Percentiles rank a stretch among this genome's conserved stretches.
These are phyloP conservation scores for Acridotheres tristis DNA, from an alignment of 2,797 vertebrate species.

Conservation along the genomic window DNA sequence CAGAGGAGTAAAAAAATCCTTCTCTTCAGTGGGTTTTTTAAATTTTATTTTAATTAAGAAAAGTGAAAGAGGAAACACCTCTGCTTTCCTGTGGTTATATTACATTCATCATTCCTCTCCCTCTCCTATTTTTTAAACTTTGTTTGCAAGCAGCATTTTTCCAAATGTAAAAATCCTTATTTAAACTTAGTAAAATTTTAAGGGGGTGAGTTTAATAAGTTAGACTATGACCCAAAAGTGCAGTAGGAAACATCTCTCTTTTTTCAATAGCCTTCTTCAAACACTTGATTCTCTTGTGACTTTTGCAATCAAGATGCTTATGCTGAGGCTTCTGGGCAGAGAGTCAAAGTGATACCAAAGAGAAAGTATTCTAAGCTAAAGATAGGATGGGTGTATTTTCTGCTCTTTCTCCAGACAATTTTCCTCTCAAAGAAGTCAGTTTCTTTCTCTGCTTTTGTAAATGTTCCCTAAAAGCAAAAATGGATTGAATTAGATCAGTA, in stretches of 20 bases:
- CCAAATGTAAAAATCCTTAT: neutral
- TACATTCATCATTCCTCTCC: neutral
- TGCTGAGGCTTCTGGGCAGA: constrained; percentile 28
- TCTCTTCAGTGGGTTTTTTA: neutral
- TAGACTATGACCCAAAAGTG: neutral
- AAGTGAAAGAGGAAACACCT: constrained; percentile 29
- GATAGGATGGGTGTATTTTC: neutral
- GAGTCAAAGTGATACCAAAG: constrained; percentile 34
- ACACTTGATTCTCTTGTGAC: neutral
- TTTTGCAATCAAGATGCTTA: constrained; percentile 19
- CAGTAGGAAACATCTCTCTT: constrained; percentile 9
- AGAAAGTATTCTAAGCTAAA: neutral
- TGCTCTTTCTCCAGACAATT: neutral
- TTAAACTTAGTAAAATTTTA: constrained; percentile 34
- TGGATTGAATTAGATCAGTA: neutral
- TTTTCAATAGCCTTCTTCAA: neutral
- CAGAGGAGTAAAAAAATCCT: neutral
- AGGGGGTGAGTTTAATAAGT: neutral
- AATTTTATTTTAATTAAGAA: neutral
- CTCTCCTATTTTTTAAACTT: neutral
- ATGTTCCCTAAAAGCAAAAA: neutral
- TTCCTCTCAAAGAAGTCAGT: neutral
- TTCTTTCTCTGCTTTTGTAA: neutral
- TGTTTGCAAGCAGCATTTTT: neutral
- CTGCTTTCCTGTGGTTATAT: constrained; percentile 32